A percentile compares a stretch with the other conserved stretches of the same genome.
Conservation (phyloP, 2,797 vertebrate genomes). For the Enteromius treurensis region DNA sequence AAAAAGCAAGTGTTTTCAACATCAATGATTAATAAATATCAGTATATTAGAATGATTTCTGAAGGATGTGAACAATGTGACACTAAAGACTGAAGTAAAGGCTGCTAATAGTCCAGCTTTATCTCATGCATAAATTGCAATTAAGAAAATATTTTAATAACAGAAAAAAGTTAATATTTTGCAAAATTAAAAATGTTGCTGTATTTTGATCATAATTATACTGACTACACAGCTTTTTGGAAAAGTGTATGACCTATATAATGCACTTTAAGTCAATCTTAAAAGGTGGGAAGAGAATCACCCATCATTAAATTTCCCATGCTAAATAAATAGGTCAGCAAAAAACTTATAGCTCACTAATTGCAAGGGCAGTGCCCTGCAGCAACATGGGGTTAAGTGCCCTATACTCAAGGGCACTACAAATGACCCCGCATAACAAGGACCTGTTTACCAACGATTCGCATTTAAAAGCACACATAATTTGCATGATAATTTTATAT, state of each 20-base stretch:
- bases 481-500: neutral
- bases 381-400: slow-evolving; percentile 15
- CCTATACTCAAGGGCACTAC: slow-evolving; percentile 6
- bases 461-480: slow-evolving; percentile 5
- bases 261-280: neutral
- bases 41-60: neutral
- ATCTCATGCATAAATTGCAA: neutral
- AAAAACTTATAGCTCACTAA: slow-evolving; percentile 22
- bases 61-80: neutral
- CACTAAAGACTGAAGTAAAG: neutral
- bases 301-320: slow-evolving; percentile 33
- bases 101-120: neutral
- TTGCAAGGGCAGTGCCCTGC: slow-evolving; percentile 7
- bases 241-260: neutral
- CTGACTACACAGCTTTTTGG: neutral
- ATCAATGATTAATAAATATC: neutral
- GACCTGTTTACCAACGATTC: neutral
- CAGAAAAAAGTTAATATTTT: neutral
- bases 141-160: neutral
- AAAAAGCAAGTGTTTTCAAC: neutral
- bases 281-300: slow-evolving; percentile 7
- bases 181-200: too few relatives aligned
- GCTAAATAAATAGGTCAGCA: slow-evolving; percentile 55
- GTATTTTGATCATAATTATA: neutral
- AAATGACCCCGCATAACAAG: slow-evolving; percentile 1